Base-by-base conservation (phyloP, 1,140 invertebrate species). In the Drosophila dunni region DNA sequence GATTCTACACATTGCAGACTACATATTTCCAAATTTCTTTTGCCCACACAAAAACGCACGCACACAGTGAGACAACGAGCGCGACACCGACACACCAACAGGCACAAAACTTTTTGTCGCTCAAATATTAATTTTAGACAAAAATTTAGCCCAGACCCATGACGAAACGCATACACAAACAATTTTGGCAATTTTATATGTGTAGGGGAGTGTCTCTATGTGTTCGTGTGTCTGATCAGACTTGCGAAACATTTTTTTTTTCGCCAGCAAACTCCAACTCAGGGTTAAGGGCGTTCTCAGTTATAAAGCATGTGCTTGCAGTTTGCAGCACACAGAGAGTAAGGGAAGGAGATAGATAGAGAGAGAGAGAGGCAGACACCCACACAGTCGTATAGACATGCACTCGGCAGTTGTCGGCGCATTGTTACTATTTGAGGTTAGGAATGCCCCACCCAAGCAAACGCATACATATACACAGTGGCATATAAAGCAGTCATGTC, bases 371-470 rank as follows among this genome's bases (percentile, higher is more conserved):
- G 69, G 10, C 20, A 40, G 11, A 45, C 75, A 75, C 34, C 61
- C 63, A 63, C 60, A 66, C 51, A 63, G 24, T 65, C 50, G 63
- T 33, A 70, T 17, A 76, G 60, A 64, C 61, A 51, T 69, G 74
- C 64, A 75, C 64, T 68, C 70, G 69, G 69, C 60, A 62, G 61
- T 78, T 58, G 70, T 72, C 64, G 58, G 70, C 73, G 56, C 64
- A 74, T 75, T 70, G 71, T 74, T 71, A 72, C 74, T 80, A 80
- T 90, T 90, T 90, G 84, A 90, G 85, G 85, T 90, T 90, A 90
- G 78, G 81, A 86, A 85, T 90, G 85, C 85, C 85, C 85, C 85
- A 90, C 85, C 85, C 85, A 90, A 90, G 85, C 86, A 81, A 90
- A 10, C 10, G 9, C 9, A 75, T 17, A 69, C 50, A 54, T 60